These are phyloP conservation scores for Dolomedes plantarius DNA, from an alignment of 2,888 invertebrate species.

Conservation along the genomic window DNA sequence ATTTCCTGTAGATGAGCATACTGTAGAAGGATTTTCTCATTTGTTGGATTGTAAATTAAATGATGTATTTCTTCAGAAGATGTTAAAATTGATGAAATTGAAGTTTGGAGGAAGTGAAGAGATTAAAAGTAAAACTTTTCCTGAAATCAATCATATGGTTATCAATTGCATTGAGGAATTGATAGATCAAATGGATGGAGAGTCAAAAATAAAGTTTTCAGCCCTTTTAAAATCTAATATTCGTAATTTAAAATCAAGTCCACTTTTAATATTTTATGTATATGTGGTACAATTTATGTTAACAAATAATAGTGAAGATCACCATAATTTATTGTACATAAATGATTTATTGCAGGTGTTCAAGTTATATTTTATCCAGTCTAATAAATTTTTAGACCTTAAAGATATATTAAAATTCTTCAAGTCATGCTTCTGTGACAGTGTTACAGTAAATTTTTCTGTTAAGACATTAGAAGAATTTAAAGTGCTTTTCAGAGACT, in stretches of 20 bases:
- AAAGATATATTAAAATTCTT: too few species aligned
- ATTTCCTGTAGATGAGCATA: slow-evolving; percentile 27
- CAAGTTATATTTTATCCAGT: not conserved
- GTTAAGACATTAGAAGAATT: not conserved
- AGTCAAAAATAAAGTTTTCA: slow-evolving; percentile 6
- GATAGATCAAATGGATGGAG: not conserved
- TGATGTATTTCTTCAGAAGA: not conserved
- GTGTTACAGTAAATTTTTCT: too few species aligned
- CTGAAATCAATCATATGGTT: slow-evolving; percentile 13
- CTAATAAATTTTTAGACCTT: too few species aligned
- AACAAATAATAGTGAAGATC: not conserved
- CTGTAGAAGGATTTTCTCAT: slow-evolving; percentile 12
- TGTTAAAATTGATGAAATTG: not conserved
- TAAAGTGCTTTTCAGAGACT: not conserved
- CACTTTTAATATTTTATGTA: slow-evolving; percentile 12
- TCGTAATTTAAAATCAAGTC: not conserved
- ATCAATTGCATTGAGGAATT: slow-evolving; percentile 25
- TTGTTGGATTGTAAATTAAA: slow-evolving; percentile 27
- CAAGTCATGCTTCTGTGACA: too few species aligned
- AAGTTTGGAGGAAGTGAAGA: too few species aligned
- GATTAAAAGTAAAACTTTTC: not conserved
- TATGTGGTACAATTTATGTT: slow-evolving; percentile 13
- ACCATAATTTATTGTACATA: not conserved
- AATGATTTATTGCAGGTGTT: slow-evolving; percentile 19
- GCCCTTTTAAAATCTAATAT: slow-evolving; percentile 7